Conservation (phyloP, 2,797 vertebrate genomes). For the Cottoperca gobio region DNA sequence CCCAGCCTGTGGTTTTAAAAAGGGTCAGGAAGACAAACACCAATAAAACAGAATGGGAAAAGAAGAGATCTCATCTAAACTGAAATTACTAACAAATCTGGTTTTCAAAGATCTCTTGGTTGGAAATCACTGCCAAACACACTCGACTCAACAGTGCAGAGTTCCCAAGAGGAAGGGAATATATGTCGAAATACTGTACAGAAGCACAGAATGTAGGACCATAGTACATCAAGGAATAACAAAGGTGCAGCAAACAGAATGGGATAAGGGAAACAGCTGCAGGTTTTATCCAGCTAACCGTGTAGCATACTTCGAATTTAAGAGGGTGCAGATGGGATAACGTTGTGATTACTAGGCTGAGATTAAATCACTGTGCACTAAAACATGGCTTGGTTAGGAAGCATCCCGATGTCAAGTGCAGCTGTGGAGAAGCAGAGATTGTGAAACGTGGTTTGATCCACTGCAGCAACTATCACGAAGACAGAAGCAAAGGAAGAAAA, state of each 20-base stretch:
- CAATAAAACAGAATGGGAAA: background rate
- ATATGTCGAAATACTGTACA: background rate
- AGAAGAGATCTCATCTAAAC: background rate
- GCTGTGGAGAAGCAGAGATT: background rate
- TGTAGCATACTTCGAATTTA: background rate
- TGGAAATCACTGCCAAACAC: constrained; percentile 1
- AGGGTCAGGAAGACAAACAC: constrained; percentile 4
- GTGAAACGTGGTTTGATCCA: constrained; percentile 9
- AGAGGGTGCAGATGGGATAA: background rate
- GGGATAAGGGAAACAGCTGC: constrained; percentile 3
- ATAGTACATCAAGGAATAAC: background rate
- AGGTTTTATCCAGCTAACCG: background rate
- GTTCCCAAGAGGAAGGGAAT: background rate
- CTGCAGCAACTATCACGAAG: background rate
- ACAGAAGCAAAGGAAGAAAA: background rate
- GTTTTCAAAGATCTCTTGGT: background rate
- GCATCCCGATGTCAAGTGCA: background rate
- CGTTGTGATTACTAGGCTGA: background rate
- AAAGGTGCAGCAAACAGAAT: too few relatives aligned
- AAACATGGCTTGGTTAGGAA: background rate
- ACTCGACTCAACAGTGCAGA: too few relatives aligned
- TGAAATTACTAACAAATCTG: constrained; percentile 1
- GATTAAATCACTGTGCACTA: background rate
- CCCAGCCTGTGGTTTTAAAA: background rate
- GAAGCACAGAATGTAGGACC: background rate